Base-by-base conservation (phyloP, 2,797 vertebrate species). In the Coendou prehensilis region DNA sequence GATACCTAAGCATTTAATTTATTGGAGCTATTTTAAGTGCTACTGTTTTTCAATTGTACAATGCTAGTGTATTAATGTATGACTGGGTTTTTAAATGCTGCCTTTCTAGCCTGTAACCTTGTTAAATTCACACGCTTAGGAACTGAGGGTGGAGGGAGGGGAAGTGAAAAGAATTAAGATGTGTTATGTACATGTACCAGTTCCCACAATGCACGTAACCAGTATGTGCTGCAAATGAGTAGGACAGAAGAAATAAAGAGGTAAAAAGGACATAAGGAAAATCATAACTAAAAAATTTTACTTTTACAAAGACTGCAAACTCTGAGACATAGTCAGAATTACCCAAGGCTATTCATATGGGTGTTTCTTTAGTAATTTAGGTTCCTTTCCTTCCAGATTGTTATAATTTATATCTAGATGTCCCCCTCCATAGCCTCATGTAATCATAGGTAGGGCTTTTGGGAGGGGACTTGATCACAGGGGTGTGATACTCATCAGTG, bases 21-120 rank as follows among this genome's bases (percentile, higher is more conserved):
- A 67, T 76, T 87, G 50, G 67, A 81, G 11, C 20, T 71, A 90
- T 86, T 81, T 63, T 33, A 73, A 89, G n/a, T 93, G 50, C 47
- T 86, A 79, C 20, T 45, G 52, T 69, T 76, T 85, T 87, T 52
- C 17, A 81, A 8, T 52, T 93, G 15, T 22, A 52, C 47, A 41
- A 67, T n/a, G 50, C n/a, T 86, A 17, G 26, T 67, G 11, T 59
- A 56, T 87, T 82, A 76, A 57, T 69, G n/a, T 73, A 33, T 63
- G 9, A 37, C 79, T 69, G n/a, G 17, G 17, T 37, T 64, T 79
- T n/a, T 54, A 9, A 33, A 69, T 78, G 41, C 78, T 85, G 76
- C 54, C 37, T 87, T 81, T 56, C n/a, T 56, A 81, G 47, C 30
- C 23, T 95, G 78, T 30, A 86, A 37, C 13, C 84, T 81, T 95